A percentile compares a stretch with the other conserved stretches of the same genome.
Evolutionary conservation across 2,113 vertebrate genomes (phyloP).

Genomic region (Pterocles gutturalis): DNA sequence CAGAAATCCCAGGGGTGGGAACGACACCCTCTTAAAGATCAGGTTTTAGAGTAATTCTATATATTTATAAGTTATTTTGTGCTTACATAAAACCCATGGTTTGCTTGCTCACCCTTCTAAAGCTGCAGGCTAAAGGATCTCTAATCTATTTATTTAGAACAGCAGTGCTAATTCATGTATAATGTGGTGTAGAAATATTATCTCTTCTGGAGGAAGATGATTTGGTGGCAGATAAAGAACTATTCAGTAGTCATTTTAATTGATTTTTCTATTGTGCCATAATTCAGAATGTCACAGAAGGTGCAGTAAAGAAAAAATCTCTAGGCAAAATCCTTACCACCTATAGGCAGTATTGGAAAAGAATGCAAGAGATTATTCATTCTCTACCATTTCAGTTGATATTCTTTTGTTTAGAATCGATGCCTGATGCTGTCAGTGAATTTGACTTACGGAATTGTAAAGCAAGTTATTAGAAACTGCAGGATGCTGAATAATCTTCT

Average conservation of each 20-base stretch:
- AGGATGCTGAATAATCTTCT: neutral
- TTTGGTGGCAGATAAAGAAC: conserved; percentile 40
- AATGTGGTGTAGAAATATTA: conserved; percentile 22
- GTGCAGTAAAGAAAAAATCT: conserved; percentile 29
- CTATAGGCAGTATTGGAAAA: neutral
- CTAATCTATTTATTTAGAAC: conserved; percentile 27
- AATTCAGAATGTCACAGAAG: conserved; percentile 31
- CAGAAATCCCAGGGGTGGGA: rapidly evolving
- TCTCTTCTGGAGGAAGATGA: conserved; percentile 9
- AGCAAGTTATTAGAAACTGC: neutral
- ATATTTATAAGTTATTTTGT: neutral
- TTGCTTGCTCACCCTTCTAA: neutral
- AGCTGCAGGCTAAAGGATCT: conserved; percentile 30
- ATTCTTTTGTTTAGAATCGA: neutral
- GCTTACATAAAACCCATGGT: neutral
- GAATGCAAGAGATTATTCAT: neutral
- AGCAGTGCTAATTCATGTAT: conserved; percentile 23
- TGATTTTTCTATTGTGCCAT: conserved; percentile 43
- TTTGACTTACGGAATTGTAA: conserved; percentile 22
- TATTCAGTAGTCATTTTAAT: conserved; percentile 51
- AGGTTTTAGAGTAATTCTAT: neutral
- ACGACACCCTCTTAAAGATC: neutral
- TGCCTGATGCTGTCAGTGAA: neutral
- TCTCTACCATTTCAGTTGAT: neutral
- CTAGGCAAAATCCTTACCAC: neutral